Evolutionary conservation across 2,888 invertebrate genomes (phyloP).

Genomic region (Hirtodrosophila cameraria): DNA sequence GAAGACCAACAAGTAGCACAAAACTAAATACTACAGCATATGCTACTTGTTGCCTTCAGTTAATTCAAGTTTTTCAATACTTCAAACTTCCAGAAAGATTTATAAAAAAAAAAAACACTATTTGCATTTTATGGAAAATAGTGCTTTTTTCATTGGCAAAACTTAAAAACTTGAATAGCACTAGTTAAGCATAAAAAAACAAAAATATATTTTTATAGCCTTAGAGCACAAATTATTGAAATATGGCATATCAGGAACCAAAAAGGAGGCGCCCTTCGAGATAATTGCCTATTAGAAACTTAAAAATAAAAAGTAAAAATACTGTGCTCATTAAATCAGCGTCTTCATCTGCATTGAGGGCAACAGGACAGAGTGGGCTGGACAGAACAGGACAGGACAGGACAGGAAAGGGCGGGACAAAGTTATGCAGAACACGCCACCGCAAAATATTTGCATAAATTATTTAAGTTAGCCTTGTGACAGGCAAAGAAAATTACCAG

Average conservation of each 20-base stretch:
- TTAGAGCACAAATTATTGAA: constrained; percentile 1
- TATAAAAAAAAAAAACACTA: too few relatives aligned
- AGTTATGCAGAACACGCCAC: constrained; percentile 56
- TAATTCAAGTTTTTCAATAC: too few relatives aligned
- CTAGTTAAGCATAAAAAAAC: neutral
- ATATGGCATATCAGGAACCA: constrained; percentile 7
- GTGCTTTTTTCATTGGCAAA: too few relatives aligned
- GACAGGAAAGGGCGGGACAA: too few relatives aligned
- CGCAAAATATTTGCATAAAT: constrained; percentile 75
- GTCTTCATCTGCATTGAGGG: constrained; percentile 41
- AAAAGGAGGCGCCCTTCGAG: neutral
- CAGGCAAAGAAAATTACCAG: constrained; percentile 59
- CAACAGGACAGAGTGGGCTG: too few relatives aligned
- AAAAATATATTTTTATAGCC: neutral
- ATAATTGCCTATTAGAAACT: constrained; percentile 38
- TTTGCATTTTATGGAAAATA: too few relatives aligned
- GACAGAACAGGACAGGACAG: too few relatives aligned
- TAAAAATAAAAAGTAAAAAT: neutral
- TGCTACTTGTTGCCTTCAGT: too few relatives aligned
- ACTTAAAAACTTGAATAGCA: neutral
- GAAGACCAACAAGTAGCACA: too few relatives aligned
- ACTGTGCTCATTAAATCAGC: constrained; percentile 37
- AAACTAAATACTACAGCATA: too few relatives aligned
- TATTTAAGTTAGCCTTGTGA: constrained; percentile 51
- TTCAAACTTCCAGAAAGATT: too few relatives aligned